Base-by-base conservation (phyloP, 2,888 invertebrate genomes). In the Philhelius pedissequus region DNA sequence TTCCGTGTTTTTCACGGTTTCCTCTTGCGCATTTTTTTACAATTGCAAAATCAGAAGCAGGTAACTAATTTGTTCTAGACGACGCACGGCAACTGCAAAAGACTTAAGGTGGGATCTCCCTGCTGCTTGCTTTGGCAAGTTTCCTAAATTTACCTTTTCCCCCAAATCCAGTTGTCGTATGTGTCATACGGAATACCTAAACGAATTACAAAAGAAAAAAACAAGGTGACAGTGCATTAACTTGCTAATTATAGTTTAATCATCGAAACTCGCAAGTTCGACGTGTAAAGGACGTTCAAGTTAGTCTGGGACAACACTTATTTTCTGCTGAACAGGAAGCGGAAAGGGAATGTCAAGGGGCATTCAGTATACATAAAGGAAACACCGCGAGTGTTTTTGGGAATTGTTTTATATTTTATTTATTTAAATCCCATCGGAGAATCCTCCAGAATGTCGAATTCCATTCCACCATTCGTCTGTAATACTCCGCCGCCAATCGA, bases 401-500 rank as follows among this genome's bases (percentile, higher is more conserved):
- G 22, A 64, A 30, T 22, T 52, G 13, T 38, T 68, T 20, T 66
- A n/a, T n/a, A n/a, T n/a, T n/a, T 56, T 48, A 13, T 77, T 52
- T 32, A 6, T 22, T 56, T 15, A 78, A 35, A 50, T 38, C 20
- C 54, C n/a, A 5, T 22, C 25, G 35, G 15, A 50, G 35, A 45
- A 18, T 52, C 32, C 40, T 38, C 32, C 25, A 45, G 30, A 30
- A 84, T 84, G 84, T 84, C 84, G 68, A 92, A 91, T 87, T 90
- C 92, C 88, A 92, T 94, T 88, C 94, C 94, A 86, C 93, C 93
- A 81, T 90, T 93, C 77, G 89, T 94, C 79, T 93, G 93, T 88
- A 92, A 92, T 88, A 92, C 93, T 56, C 94, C 94, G 71, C 93
- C 94, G 56, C 93, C 94, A 48, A 93, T 93, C 86, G 92, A 92